Percentiles rank a stretch among this genome's conserved stretches.
phyloP scores from a whole-genome alignment of 2,888 invertebrate species.

The Liodrosophila aerea region DNA sequence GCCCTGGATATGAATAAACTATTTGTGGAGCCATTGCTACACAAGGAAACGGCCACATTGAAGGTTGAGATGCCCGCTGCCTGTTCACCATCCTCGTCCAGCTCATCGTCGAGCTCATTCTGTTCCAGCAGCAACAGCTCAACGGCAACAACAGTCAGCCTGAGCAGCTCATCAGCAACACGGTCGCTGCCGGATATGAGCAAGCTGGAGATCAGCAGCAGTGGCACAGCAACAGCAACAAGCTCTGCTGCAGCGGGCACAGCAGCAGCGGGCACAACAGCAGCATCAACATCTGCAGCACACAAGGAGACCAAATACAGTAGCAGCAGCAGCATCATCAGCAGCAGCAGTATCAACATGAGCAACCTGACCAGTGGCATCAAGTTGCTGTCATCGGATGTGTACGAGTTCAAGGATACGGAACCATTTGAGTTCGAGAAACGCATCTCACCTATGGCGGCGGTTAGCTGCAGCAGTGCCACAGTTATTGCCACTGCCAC shows the following conservation, averaged over 20 bases:
- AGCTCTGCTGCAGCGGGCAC: constrained; percentile 13
- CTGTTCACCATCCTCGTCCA: constrained; percentile 72
- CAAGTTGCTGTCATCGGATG: constrained; percentile 83
- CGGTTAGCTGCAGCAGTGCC: constrained; percentile 26
- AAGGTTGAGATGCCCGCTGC: constrained; percentile 73
- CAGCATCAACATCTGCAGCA: constrained; percentile 47
- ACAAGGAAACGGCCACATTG: constrained; percentile 66
- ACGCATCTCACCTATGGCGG: constrained; percentile 82
- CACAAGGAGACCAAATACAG: too few relatives aligned
- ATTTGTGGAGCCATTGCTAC: constrained; percentile 62
- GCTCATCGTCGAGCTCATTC: constrained; percentile 76
- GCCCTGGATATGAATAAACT: constrained; percentile 44
- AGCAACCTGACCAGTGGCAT: constrained; percentile 22
- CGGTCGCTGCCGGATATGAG: constrained; percentile 79
- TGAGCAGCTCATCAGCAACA: constrained; percentile 67
- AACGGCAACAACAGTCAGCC: constrained; percentile 35
- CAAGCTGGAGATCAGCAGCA: constrained; percentile 77
- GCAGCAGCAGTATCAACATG: constrained; percentile 12
- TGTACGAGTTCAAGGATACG: constrained; percentile 94
- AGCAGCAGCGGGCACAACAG: not conserved
- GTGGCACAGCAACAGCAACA: constrained; percentile 22
- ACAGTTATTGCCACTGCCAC: constrained; percentile 29
- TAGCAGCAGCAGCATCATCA: constrained; percentile 15
- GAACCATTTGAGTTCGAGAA: constrained; percentile 93
- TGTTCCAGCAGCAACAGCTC: constrained; percentile 64